phyloP scores from a whole-genome alignment of 2,888 invertebrate genomes.

The Sycophila texana region DNA sequence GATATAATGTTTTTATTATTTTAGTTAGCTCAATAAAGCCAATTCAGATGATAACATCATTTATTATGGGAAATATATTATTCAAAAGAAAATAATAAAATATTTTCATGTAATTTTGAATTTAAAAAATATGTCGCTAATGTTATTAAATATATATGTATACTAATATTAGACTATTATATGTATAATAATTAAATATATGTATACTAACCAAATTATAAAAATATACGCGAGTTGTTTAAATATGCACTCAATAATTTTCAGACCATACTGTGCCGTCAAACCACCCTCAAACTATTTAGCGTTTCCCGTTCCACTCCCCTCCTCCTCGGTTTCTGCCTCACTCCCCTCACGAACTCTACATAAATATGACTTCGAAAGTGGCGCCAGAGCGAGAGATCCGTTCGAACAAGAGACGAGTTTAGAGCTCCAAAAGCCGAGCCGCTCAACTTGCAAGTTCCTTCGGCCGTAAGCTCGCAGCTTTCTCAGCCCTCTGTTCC shows the following conservation, averaged over 20 bases:
- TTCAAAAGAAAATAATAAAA: too few relatives aligned
- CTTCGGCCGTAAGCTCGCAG: slow-evolving; percentile 50
- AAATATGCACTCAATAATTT: neutral
- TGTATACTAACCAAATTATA: neutral
- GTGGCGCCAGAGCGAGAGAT: slow-evolving; percentile 43
- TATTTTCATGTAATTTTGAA: too few relatives aligned
- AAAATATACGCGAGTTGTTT: neutral
- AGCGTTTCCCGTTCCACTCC: slow-evolving; percentile 34
- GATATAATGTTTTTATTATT: neutral
- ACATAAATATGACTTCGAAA: slow-evolving; percentile 68
- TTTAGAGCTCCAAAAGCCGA: slow-evolving; percentile 14
- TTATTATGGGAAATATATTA: too few relatives aligned
- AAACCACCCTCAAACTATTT: slow-evolving; percentile 46
- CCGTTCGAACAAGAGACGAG: slow-evolving; percentile 42
- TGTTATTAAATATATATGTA: too few relatives aligned
- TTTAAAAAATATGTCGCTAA: too few relatives aligned
- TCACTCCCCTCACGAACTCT: slow-evolving; percentile 51
- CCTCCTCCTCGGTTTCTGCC: slow-evolving; percentile 6
- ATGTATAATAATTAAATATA: too few relatives aligned
- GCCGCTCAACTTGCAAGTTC: slow-evolving; percentile 60
- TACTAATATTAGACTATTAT: too few relatives aligned
- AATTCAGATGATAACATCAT: too few relatives aligned
- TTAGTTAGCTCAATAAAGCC: too few relatives aligned
- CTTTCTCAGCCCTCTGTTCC: neutral
- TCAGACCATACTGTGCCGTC: slow-evolving; percentile 3